A percentile compares a stretch with the other conserved stretches of the same genome.
Conservation (phyloP, 1,140 invertebrate genomes). For the Bursaphelenchus mucronatus region DNA sequence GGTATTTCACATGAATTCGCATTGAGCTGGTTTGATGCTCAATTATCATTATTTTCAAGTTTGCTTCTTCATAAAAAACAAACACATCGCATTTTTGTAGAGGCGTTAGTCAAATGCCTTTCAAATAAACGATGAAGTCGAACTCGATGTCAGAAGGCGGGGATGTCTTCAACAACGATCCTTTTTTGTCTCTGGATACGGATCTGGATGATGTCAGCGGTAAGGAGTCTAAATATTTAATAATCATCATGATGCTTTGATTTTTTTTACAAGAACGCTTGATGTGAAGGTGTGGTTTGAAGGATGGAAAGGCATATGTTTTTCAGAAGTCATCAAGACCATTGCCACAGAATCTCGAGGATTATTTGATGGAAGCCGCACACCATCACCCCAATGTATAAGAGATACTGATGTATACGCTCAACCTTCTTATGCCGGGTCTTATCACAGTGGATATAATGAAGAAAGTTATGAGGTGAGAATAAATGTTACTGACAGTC, state of each 20-base stretch:
- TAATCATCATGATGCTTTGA: conserved; percentile 16
- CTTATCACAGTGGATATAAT: conserved; percentile 2
- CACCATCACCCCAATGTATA: conserved; percentile 31
- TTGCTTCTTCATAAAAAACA: too few relatives aligned
- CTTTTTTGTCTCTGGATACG: conserved; percentile 42
- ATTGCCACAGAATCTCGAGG: conserved; percentile 26
- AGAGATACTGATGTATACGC: conserved; percentile 25
- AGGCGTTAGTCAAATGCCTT: too few relatives aligned
- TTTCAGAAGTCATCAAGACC: conserved; percentile 38
- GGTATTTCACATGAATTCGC: too few relatives aligned
- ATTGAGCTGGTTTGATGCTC: too few relatives aligned
- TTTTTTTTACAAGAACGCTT: neutral
- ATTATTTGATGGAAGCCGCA: conserved; percentile 28
- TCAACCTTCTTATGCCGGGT: neutral
- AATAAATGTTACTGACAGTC: neutral
- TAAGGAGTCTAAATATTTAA: conserved; percentile 23
- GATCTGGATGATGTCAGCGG: conserved; percentile 48
- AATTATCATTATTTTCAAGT: too few relatives aligned
- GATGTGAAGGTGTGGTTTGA: conserved; percentile 2
- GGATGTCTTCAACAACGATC: conserved; percentile 23
- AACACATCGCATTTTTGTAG: too few relatives aligned
- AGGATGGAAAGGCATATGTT: conserved; percentile 1
- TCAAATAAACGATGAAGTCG: too few relatives aligned
- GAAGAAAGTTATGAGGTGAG: neutral
- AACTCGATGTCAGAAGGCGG: conserved; percentile 11